phyloP scores from a whole-genome alignment of 2,797 vertebrate genomes.

The Sebastes oblongus region DNA sequence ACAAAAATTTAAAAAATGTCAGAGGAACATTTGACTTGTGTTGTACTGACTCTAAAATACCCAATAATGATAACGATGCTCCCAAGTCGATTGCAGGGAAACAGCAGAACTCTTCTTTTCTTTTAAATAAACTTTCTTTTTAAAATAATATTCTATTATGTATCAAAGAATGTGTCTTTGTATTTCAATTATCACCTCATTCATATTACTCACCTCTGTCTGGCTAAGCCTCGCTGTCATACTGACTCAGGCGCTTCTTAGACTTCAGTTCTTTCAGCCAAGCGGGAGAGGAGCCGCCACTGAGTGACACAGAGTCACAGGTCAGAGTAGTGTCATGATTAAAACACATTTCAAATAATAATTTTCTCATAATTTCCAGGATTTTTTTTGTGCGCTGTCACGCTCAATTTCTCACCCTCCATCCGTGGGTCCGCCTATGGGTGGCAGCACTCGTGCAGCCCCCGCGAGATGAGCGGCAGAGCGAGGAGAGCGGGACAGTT shows the following conservation, averaged over 20 bases:
- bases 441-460: conserved; percentile 83
- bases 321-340: background rate
- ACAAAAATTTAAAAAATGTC: background rate
- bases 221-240: conserved; percentile 82
- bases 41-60: background rate
- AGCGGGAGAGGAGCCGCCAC: conserved; percentile 81
- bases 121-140: background rate
- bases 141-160: background rate
- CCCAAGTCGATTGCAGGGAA: background rate
- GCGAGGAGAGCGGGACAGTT: conserved; percentile 78
- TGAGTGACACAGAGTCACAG: conserved; percentile 57
- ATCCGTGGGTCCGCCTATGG: conserved; percentile 72
- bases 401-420: conserved; percentile 76
- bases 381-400: background rate
- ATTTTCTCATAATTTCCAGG: background rate
- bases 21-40: background rate
- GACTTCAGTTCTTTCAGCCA: conserved; percentile 93
- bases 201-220: conserved; percentile 39
- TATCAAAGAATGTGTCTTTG: background rate
- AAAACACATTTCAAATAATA: background rate
- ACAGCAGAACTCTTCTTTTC: background rate
- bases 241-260: conserved; percentile 90
- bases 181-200: background rate
- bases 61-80: background rate
- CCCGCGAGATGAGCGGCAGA: conserved; percentile 67